phyloP scores from a whole-genome alignment of 2,797 vertebrate species.

The Capromys pilorides region DNA sequence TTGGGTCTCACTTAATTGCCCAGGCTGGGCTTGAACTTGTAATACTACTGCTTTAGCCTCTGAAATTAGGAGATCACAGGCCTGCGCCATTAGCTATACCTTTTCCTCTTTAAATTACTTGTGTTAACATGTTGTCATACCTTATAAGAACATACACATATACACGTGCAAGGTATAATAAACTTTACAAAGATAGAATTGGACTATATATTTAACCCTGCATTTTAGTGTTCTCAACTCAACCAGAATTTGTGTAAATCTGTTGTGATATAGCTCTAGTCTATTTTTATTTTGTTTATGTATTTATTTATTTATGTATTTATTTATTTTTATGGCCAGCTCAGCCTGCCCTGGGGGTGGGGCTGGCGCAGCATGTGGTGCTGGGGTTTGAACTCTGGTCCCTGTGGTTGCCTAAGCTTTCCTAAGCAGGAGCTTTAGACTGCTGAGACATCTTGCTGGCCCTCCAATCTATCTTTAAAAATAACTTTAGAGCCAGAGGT shows the following conservation, averaged over 20 bases:
- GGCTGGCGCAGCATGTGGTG: too few relatives aligned
- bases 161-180: background rate
- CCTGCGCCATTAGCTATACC: background rate
- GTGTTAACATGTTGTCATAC: background rate
- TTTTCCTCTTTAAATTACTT: background rate
- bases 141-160: background rate
- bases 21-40: background rate
- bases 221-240: slow-evolving; percentile 50
- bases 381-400: too few relatives aligned
- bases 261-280: background rate
- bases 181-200: slow-evolving; percentile 3
- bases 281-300: too few relatives aligned
- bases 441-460: too few relatives aligned
- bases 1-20: background rate
- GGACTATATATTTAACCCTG: background rate
- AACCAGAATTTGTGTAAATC: background rate
- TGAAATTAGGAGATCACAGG: background rate
- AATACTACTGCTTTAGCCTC: background rate
- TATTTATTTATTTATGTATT: too few relatives aligned
- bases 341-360: too few relatives aligned
- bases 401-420: too few relatives aligned
- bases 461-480: too few relatives aligned
- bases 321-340: too few relatives aligned
- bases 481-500: background rate
- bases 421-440: too few relatives aligned